These are phyloP conservation scores for Agelas oroides DNA, from an alignment of 37 sponge, comb jelly and placozoan species.

Conservation along the genomic window DNA sequence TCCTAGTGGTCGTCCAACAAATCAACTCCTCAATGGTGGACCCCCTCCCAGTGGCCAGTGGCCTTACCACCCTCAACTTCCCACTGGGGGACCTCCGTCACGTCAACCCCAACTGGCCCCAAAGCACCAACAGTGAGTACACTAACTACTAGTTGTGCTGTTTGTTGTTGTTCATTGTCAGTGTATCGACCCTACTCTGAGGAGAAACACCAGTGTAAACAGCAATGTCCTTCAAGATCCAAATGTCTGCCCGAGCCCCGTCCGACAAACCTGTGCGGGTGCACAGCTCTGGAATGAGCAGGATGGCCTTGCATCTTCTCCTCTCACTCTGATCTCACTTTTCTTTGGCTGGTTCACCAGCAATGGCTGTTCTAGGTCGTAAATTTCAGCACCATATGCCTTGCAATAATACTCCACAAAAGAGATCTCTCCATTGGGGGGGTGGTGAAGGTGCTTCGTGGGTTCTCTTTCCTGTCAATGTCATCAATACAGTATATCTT, in stretches of 20 bases:
- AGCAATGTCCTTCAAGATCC: constrained; percentile 83
- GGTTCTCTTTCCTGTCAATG: constrained; percentile 88
- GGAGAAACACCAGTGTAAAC: constrained; percentile 76
- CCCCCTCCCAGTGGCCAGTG: too few species aligned
- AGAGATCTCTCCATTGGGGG: constrained; percentile 59
- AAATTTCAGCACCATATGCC: constrained; percentile 69
- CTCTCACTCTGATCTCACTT: constrained; percentile 34
- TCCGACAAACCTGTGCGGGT: constrained; percentile 87
- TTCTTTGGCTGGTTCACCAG: constrained; percentile 84
- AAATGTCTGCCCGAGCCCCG: constrained; percentile 79
- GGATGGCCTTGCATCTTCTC: constrained; percentile 73
- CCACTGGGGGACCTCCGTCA: too few species aligned
- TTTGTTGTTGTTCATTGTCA: too few species aligned
- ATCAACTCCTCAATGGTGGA: too few species aligned
- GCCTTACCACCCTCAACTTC: too few species aligned
- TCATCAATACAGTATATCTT: constrained; percentile 96
- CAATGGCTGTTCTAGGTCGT: constrained; percentile 86
- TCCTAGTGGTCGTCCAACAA: too few species aligned
- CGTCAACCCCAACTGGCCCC: too few species aligned
- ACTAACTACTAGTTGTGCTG: too few species aligned
- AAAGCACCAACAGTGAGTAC: too few species aligned
- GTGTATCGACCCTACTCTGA: constrained; percentile 15
- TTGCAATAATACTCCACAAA: constrained; percentile 85
- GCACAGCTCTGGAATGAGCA: constrained; percentile 93
- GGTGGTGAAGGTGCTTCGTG: constrained; percentile 63